Evolutionary conservation across 2,797 vertebrate species (phyloP).

Genomic region (Lycodopsis pacificus): DNA sequence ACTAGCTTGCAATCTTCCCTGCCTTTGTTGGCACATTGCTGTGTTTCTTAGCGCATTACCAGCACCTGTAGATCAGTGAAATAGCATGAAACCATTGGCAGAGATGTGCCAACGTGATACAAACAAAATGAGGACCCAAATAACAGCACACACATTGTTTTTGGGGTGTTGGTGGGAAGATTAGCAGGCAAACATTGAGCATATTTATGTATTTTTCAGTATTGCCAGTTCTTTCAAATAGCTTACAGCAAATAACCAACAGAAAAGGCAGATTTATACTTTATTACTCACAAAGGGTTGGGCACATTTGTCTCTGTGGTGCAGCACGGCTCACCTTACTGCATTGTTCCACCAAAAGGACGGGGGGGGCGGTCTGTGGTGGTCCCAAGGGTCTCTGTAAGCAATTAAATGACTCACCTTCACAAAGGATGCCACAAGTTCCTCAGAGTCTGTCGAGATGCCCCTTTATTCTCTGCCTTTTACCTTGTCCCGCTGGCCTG

Average conservation of each 20-base stretch:
- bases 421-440: slow-evolving; percentile 74
- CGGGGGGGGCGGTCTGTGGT: slow-evolving; percentile 6
- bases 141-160: background rate
- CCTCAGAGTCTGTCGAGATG: slow-evolving; percentile 61
- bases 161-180: background rate
- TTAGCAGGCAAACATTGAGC: background rate
- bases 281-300: background rate
- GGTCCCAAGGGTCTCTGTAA: slow-evolving; percentile 58
- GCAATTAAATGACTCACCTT: slow-evolving; percentile 76
- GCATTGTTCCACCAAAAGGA: slow-evolving; percentile 57
- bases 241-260: background rate
- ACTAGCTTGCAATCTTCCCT: too few relatives aligned
- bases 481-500: slow-evolving; percentile 62
- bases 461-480: slow-evolving; percentile 58
- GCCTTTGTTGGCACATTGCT: too few relatives aligned
- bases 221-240: background rate
- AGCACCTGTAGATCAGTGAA: slow-evolving; percentile 1
- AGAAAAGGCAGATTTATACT: slow-evolving; percentile 7
- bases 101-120: background rate
- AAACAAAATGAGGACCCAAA: slow-evolving; percentile 4
- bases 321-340: slow-evolving; percentile 34
- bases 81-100: slow-evolving; percentile 12
- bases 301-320: slow-evolving; percentile 23
- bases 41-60: background rate
- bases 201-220: background rate